These are phyloP conservation scores for Scaptomyza polygonia DNA, from an alignment of 2,888 invertebrate species.

Conservation along the genomic window DNA sequence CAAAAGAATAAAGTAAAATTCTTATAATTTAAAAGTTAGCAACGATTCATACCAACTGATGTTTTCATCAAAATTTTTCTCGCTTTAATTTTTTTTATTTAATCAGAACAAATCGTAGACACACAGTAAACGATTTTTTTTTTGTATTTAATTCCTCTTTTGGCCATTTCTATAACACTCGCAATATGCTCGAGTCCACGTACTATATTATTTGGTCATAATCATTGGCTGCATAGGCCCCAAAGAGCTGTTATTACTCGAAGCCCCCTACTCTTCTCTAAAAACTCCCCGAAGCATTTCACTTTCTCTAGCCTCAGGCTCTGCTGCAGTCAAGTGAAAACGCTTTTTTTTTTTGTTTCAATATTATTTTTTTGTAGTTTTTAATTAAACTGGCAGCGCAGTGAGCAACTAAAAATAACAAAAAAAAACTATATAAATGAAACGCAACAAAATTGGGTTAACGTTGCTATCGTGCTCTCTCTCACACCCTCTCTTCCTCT, in stretches of 20 bases:
- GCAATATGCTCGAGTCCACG: slow-evolving; percentile 51
- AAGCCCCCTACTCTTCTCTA: background rate
- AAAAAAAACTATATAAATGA: background rate
- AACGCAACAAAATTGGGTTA: slow-evolving; percentile 64
- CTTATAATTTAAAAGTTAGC: too few relatives aligned
- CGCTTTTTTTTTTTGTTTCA: slow-evolving; percentile 43
- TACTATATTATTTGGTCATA: slow-evolving; percentile 66
- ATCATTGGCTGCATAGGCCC: slow-evolving; percentile 55
- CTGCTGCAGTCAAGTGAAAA: slow-evolving; percentile 47
- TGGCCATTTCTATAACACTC: slow-evolving; percentile 57
- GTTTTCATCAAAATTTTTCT: too few relatives aligned
- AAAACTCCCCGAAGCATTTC: slow-evolving; percentile 28
- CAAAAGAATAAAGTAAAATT: too few relatives aligned
- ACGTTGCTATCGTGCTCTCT: slow-evolving; percentile 28
- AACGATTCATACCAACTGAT: too few relatives aligned
- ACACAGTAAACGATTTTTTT: background rate
- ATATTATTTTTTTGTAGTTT: slow-evolving; percentile 48
- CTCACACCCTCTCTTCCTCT: background rate
- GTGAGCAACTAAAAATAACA: slow-evolving; percentile 19
- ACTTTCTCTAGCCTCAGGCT: slow-evolving; percentile 29
- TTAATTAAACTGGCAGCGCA: slow-evolving; percentile 66
- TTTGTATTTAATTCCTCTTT: slow-evolving; percentile 6
- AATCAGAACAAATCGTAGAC: too few relatives aligned
- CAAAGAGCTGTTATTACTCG: slow-evolving; percentile 62
- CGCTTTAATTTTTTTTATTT: too few relatives aligned